Percentiles rank a stretch among this genome's conserved stretches.
Evolutionary conservation across 2,888 invertebrate genomes (phyloP).

Genomic region (Panopea generosa): DNA sequence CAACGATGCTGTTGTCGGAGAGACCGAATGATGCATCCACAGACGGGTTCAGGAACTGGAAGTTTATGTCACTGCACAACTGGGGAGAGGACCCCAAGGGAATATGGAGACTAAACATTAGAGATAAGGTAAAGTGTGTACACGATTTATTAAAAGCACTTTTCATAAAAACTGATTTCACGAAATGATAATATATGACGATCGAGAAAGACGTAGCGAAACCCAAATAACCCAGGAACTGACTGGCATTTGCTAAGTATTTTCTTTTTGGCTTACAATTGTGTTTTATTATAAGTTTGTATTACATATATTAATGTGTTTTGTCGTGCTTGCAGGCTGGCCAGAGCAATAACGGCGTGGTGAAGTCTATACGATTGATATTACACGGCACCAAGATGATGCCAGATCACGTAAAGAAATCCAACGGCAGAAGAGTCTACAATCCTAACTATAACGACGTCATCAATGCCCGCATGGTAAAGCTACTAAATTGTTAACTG

Average conservation of each 20-base stretch:
- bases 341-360: conserved; percentile 87
- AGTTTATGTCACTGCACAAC: conserved; percentile 94
- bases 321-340: not conserved
- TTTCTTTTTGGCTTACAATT: no score
- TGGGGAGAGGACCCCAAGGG: conserved; percentile 95
- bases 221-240: no score
- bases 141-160: not conserved
- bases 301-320: not conserved
- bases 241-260: no score
- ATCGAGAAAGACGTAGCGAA: no score
- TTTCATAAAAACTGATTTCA: no score
- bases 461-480: conserved; percentile 63
- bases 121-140: conserved; percentile 69
- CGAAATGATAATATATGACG: no score
- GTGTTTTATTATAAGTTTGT: no score
- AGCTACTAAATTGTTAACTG: no score
- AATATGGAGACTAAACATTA: conserved; percentile 75
- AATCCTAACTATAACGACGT: conserved; percentile 70
- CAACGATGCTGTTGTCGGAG: conserved; percentile 88
- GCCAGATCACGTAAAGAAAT: conserved; percentile 89
- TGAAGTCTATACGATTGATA: conserved; percentile 88
- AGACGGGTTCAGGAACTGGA: conserved; percentile 92
- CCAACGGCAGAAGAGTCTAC: conserved; percentile 77
- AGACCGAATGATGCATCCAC: conserved; percentile 90
- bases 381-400: conserved; percentile 90